Percentiles rank a stretch among this genome's conserved stretches.
phyloP scores from a whole-genome alignment of 2,113 vertebrate genomes.

The Propithecus coquereli region DNA sequence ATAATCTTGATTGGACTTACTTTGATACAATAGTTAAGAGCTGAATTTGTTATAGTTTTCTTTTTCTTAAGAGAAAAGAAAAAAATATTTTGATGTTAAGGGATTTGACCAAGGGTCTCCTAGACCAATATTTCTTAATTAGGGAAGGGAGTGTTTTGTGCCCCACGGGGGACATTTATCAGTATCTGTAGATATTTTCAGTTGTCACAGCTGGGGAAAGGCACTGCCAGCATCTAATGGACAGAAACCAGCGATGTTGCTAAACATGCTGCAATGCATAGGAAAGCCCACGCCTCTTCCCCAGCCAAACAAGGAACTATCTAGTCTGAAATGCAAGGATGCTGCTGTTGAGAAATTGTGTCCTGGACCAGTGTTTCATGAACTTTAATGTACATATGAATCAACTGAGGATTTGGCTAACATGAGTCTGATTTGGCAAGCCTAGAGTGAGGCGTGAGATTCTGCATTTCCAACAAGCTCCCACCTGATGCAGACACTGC shows the following conservation, averaged over 20 bases:
- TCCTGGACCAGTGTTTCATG: neutral
- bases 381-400: neutral
- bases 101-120: neutral
- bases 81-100: neutral
- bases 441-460: neutral
- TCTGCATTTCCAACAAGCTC: neutral
- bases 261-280: neutral
- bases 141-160: neutral
- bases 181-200: neutral
- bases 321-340: neutral
- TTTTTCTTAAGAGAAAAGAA: neutral
- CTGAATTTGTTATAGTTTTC: neutral
- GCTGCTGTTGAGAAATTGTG: neutral
- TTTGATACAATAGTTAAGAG: neutral
- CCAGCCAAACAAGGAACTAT: neutral
- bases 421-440: neutral
- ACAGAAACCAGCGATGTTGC: neutral
- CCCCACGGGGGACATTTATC: neutral
- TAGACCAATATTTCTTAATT: neutral
- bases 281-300: neutral
- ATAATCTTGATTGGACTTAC: neutral
- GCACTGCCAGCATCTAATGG: neutral
- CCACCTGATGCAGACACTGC: neutral
- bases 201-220: neutral
- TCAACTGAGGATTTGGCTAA: neutral